Evolutionary conservation across 2,888 invertebrate species (phyloP).

Genomic region (Ctena decussata): DNA sequence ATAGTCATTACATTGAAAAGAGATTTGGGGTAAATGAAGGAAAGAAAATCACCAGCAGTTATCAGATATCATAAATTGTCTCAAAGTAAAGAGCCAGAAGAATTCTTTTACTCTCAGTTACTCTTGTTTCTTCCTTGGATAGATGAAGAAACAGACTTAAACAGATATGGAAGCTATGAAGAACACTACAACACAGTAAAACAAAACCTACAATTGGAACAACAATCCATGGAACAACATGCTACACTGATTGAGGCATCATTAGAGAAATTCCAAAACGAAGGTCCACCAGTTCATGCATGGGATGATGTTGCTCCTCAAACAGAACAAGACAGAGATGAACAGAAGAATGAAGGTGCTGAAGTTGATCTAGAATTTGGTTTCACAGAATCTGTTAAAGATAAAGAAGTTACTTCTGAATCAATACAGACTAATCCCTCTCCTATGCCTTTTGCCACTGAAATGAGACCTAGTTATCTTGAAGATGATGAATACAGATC

Average conservation of each 20-base stretch:
- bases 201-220: slow-evolving; percentile 4
- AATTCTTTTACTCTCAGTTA: slow-evolving; percentile 36
- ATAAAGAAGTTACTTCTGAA: too few species aligned
- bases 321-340: slow-evolving; percentile 28
- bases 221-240: slow-evolving; percentile 28
- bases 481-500: slow-evolving; percentile 17
- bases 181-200: slow-evolving; percentile 12
- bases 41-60: slow-evolving; percentile 18
- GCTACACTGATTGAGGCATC: slow-evolving; percentile 3
- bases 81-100: slow-evolving; percentile 21
- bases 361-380: not conserved
- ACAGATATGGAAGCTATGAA: slow-evolving; percentile 7
- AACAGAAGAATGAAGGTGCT: not conserved
- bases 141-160: slow-evolving; percentile 7
- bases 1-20: not conserved
- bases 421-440: too few species aligned
- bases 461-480: slow-evolving; percentile 1
- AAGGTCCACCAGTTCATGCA: slow-evolving; percentile 28
- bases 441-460: slow-evolving; percentile 12
- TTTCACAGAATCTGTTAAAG: not conserved
- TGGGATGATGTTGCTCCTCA: slow-evolving; percentile 37
- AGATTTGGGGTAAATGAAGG: slow-evolving; percentile 43
- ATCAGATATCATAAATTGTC: slow-evolving; percentile 37
- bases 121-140: slow-evolving; percentile 43
- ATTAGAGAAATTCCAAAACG: slow-evolving; percentile 20